Conservation (phyloP, 2,888 invertebrate genomes). For the Magallana nippona region DNA sequence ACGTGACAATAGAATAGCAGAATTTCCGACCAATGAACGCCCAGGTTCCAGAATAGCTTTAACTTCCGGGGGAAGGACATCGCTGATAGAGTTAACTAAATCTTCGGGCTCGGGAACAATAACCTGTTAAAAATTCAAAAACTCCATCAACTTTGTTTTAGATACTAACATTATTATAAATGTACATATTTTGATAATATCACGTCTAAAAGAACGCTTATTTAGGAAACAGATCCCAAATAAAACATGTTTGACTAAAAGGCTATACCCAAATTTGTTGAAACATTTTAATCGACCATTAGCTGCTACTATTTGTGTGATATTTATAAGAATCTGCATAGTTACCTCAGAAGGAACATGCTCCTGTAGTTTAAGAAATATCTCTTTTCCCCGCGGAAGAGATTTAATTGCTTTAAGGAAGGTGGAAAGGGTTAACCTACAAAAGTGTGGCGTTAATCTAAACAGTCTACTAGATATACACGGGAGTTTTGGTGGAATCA, state of each 20-base stretch:
- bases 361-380: neutral
- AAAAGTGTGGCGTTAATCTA: neutral
- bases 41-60: conserved; percentile 80
- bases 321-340: too few species aligned
- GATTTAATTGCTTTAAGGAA: neutral
- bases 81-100: conserved; percentile 61
- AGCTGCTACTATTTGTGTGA: too few species aligned
- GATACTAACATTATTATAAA: too few species aligned
- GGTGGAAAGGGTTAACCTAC: neutral
- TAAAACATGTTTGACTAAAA: too few species aligned
- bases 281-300: too few species aligned
- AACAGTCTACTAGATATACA: too few species aligned
- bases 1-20: conserved; percentile 73
- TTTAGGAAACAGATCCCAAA: too few species aligned
- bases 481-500: too few species aligned
- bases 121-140: neutral
- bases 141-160: too few species aligned
- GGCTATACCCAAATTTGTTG: too few species aligned
- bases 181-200: too few species aligned
- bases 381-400: neutral
- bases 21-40: conserved; percentile 77
- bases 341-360: neutral
- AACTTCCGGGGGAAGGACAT: conserved; percentile 62
- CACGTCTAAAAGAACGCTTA: too few species aligned
- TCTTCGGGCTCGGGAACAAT: conserved; percentile 64